Evolutionary conservation across 2,888 invertebrate species (phyloP), one percentile per base, ranked within the genome.

Genomic region (Lapara coniferarum): DNA sequence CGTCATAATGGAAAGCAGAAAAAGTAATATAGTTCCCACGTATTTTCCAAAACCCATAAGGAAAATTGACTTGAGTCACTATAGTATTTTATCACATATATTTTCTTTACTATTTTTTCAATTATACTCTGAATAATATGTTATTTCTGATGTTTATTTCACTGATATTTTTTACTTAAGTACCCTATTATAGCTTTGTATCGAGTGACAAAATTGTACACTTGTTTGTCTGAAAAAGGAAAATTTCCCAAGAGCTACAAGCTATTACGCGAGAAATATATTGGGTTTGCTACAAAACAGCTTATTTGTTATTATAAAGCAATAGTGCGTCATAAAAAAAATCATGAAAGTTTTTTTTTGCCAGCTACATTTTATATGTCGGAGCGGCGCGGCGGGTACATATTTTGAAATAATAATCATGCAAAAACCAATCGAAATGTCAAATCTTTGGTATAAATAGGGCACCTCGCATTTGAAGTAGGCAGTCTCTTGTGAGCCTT

Each of bases 31-130:
- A 10, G 12, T 63, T 49, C 1, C 13, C 13, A 63, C 49, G 63
- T 19, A 7, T 8, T 49, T 63, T 46, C 16, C 10, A 16, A 49
- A 63, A 63, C 46, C 63, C 63, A 63, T 63, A 63, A 63, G 63
- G 63, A 63, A 63, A 63, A 63, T 63, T 63, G 49, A 46, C 63
- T 19, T 49, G 13, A 49, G 49, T 46, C 49, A 46, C 25, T 10
- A 10, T 14, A n/a, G n/a, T n/a, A 63, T 63, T 63, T 16, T 19
- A 63, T 49, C 46, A 49, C 49, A 63, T n/a, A 44, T 59, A n/a
- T 59, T 10, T 44, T 16, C 1, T 58, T 19, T 44, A 44, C 10
- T 1, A 5, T 10, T 59, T 16, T 44, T 37, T 44, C 10, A 14
- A n/a, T 37, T 59, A 7, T 14, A 10, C n/a, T 4, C 30, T 7